Evolutionary conservation across 2,113 vertebrate genomes (phyloP).

Genomic region (Bos indicus): DNA sequence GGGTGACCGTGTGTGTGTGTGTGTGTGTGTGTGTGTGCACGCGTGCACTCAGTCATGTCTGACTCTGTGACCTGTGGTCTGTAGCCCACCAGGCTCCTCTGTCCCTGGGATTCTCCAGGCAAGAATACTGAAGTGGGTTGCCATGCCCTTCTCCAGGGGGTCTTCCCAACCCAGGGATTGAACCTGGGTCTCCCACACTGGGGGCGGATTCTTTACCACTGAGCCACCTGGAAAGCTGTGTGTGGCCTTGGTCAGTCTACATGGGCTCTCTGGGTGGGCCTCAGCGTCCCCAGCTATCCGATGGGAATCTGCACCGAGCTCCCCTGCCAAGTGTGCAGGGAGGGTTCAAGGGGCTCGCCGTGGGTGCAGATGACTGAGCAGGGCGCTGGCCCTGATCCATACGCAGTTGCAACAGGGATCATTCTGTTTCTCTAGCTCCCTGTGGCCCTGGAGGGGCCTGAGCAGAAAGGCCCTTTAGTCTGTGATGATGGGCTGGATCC

Average conservation of each 20-base stretch:
- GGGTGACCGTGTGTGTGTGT: neutral
- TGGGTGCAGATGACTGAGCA: neutral
- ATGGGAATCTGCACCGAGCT: neutral
- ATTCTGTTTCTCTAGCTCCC: rapidly evolving
- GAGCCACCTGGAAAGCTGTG: neutral
- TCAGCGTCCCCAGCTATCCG: neutral
- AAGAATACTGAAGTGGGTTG: neutral
- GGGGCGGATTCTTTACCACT: neutral
- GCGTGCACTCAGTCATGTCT: neutral
- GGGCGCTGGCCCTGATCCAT: neutral
- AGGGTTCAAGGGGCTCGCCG: neutral
- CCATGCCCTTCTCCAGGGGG: neutral
- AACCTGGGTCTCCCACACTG: neutral
- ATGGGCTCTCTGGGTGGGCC: neutral
- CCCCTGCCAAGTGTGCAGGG: no score
- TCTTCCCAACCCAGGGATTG: neutral
- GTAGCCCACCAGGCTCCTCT: neutral
- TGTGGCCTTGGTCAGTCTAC: neutral
- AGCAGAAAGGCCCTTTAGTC: neutral
- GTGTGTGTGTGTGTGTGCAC: neutral
- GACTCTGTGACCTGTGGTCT: neutral
- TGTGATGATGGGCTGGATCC: rapidly evolving
- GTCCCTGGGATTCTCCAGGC: neutral
- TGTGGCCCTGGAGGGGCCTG: no score
- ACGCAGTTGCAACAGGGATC: rapidly evolving